Base-by-base conservation (phyloP, 2,888 invertebrate genomes). In the Zaprionus lineosus region DNA sequence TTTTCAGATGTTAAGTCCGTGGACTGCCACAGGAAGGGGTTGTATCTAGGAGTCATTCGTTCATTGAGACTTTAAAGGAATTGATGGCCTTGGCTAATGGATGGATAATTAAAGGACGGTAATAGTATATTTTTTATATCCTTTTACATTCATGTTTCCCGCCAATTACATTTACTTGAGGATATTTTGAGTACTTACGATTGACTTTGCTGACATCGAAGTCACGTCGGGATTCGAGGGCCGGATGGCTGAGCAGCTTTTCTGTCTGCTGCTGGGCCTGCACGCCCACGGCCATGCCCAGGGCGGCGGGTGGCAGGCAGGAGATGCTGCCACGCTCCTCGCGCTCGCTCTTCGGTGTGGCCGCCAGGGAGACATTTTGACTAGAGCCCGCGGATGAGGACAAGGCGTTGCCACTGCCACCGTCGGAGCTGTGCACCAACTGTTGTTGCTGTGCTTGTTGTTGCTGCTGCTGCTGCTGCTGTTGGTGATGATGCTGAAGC, bases 121-220 rank as follows among this genome's bases (percentile, higher is more conserved):
- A n/a, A n/a, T n/a, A n/a, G n/a, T n/a, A n/a, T n/a, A n/a, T n/a
- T n/a, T n/a, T n/a, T n/a, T n/a, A n/a, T n/a, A n/a, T n/a, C n/a
- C n/a, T n/a, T n/a, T n/a, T n/a, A n/a, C n/a, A n/a, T n/a, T n/a
- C n/a, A n/a, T n/a, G n/a, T n/a, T n/a, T n/a, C n/a, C n/a, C n/a
- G n/a, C n/a, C n/a, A n/a, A n/a, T n/a, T n/a, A n/a, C n/a, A n/a
- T n/a, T n/a, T n/a, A n/a, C n/a, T n/a, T n/a, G n/a, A n/a, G n/a
- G n/a, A n/a, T n/a, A 58, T 16, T 55, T 50, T 31, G 18, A 53
- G 15, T 79, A 90, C 90, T 90, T 81, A 90, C 90, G 88, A 86
- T 90, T 90, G 52, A 90, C 88, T 88, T 90, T 90, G 67, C 89
- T 86, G 67, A 90, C 84, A 79, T 90, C 90, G 63, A 90, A 90